Base-by-base conservation (phyloP, 2,888 invertebrate genomes). In the Drosophila birchii region DNA sequence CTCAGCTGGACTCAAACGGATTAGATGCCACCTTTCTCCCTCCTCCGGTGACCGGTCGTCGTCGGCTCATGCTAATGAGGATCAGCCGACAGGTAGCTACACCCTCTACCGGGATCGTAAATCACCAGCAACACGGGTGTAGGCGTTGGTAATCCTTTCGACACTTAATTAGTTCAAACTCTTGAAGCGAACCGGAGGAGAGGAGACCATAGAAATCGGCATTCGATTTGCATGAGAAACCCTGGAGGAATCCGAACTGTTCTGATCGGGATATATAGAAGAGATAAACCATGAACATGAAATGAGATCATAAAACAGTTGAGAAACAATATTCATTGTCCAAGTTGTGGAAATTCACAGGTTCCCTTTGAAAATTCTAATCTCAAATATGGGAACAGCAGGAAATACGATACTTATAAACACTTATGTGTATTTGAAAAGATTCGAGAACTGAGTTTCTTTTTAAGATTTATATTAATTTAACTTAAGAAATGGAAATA, bases 91-190 rank as follows among this genome's bases (percentile, higher is more conserved):
- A 81, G 83, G 86, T 81, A 80, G 76, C 38, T 20, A 16, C 34
- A 34, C 49, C 49, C 20, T 7, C 20, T 11, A 32, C 12, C 16
- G 9, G 34, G 26, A 49, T 54, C 78, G 56, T 84, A 79, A 79
- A 81, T 81, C 86, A 83, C 41, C 32, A 51, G 38, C 23, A 38
- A 41, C 47, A 44, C 9, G 45, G 39, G 70, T 70, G 70, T 70
- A 68, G 85, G 81, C 71, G 87, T 79, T 55, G 67, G 38, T 81
- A 86, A 85, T 68, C 87, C 82, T 64, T 81, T 81, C 85, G 78
- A 74, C 85, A 84, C 82, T 72, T 78, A 87, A 84, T 84, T 85
- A 84, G 76, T 45, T 39, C 70, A 67, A 57, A 69, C 68, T 68
- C 47, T 36, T 20, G 63, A 39, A 45, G 12, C 32, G 18, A 32